Conservation (phyloP, 2,888 invertebrate species). For the Conistra vaccinii region DNA sequence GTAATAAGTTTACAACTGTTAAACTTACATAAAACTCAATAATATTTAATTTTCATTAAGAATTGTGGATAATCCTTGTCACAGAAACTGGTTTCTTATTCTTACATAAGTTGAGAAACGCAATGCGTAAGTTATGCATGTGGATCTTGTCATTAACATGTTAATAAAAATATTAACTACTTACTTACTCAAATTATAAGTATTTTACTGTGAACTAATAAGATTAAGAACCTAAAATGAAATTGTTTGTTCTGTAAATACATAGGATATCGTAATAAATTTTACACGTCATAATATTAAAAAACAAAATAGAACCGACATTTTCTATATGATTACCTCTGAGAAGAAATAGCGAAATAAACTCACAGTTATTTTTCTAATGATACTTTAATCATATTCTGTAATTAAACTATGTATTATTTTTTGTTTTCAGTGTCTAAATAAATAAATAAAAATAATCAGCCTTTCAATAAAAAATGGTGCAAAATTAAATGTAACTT, state of each 20-base stretch:
- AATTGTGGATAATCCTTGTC: constrained; percentile 53
- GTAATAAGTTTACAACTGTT: constrained; percentile 7
- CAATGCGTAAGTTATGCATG: constrained; percentile 29
- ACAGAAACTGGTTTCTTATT: constrained; percentile 56
- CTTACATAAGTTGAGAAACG: constrained; percentile 64
- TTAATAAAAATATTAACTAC: not conserved
- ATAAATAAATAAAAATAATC: not conserved
- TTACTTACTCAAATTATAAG: not conserved
- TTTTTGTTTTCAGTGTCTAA: not conserved
- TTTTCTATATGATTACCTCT: not conserved
- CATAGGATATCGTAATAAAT: too few species aligned
- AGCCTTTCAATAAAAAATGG: not conserved
- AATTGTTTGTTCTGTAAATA: too few species aligned
- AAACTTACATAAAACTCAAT: constrained; percentile 44
- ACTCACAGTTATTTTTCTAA: not conserved
- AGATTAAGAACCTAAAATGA: not conserved
- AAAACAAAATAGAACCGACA: too few species aligned
- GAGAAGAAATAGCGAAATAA: not conserved
- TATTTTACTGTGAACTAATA: not conserved
- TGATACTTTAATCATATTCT: not conserved
- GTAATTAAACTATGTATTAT: not conserved
- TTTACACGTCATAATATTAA: too few species aligned
- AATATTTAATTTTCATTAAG: constrained; percentile 24
- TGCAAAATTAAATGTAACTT: not conserved
- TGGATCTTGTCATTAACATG: constrained; percentile 26